Evolutionary conservation across 2,797 vertebrate genomes (phyloP).

Genomic region (Avahi laniger): DNA sequence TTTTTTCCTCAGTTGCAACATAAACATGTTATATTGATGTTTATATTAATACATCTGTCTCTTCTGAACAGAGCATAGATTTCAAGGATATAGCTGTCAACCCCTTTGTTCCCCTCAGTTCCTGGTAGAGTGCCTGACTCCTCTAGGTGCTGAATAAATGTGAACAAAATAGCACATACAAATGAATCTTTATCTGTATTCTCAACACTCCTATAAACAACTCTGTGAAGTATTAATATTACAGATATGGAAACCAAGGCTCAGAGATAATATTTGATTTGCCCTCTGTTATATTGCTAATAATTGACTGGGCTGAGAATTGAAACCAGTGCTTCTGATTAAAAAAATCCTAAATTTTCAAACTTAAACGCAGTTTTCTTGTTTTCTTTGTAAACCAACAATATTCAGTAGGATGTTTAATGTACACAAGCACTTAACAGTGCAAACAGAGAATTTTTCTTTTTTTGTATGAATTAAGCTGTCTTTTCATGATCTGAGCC

Average conservation of each 20-base stretch:
- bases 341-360: neutral
- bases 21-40: neutral
- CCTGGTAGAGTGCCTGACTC: neutral
- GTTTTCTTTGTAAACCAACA: neutral
- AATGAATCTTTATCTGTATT: neutral
- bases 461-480: neutral
- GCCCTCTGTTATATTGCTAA: neutral
- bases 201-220: neutral
- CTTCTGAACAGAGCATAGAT: neutral
- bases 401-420: neutral
- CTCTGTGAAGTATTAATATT: neutral
- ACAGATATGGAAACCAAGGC: neutral
- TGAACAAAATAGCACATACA: neutral
- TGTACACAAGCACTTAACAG: neutral
- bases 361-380: neutral
- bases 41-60: neutral
- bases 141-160: neutral
- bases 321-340: neutral
- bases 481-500: neutral
- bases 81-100: neutral
- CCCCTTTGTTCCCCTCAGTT: rapidly evolving
- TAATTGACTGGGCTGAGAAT: neutral
- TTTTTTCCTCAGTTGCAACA: neutral
- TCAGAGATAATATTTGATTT: neutral
- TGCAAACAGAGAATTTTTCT: neutral